Base-by-base conservation (phyloP, 2,888 invertebrate genomes). In the Polydrusus tereticollis region DNA sequence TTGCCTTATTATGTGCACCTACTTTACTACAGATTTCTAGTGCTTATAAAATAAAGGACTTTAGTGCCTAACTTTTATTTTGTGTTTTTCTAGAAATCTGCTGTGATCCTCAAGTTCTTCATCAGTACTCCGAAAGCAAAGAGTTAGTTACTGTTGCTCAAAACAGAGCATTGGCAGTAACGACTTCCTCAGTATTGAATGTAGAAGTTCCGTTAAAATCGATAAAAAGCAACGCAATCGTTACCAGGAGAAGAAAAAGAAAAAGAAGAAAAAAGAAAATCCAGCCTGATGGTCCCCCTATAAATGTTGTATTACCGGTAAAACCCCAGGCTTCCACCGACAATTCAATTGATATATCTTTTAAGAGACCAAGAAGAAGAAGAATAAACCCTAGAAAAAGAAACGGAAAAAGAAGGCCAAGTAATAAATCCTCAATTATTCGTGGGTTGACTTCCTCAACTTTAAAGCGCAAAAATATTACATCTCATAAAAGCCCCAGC, bases 1-100 rank as follows among this genome's bases (percentile, higher is more conserved):
- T n/a, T n/a, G n/a, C n/a, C n/a, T n/a, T n/a, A n/a, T n/a, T n/a
- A n/a, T n/a, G n/a, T n/a, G n/a, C n/a, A n/a, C n/a, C n/a, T n/a
- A 33, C 7, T 33, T 33, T 2, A 1, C 7, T 33, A 33, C 7
- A 33, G 10, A 33, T 33, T 10, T 33, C 10, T 1, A 7, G 10
- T 10, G 33, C 33, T 33, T 33, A 33, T 33, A 33, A 33, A 3
- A 82, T 82, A 74, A 91, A 91, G 82, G 86, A 86, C 1, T 12
- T n/a, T 12, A 38, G n/a, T 38, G n/a, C n/a, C n/a, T n/a, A 1
- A n/a, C 2, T 58, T 18, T 33, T 18, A 0, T 2, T 60, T 62
- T 29, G 1, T 10, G 21, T 47, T 47, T 6, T 59, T 59, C 18
- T 18, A 59, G 59, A 59, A 20, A 41, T 38, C 20, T 38, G 20